phyloP scores from a whole-genome alignment of 2,113 vertebrate species.

The Mastomys natalensis region DNA sequence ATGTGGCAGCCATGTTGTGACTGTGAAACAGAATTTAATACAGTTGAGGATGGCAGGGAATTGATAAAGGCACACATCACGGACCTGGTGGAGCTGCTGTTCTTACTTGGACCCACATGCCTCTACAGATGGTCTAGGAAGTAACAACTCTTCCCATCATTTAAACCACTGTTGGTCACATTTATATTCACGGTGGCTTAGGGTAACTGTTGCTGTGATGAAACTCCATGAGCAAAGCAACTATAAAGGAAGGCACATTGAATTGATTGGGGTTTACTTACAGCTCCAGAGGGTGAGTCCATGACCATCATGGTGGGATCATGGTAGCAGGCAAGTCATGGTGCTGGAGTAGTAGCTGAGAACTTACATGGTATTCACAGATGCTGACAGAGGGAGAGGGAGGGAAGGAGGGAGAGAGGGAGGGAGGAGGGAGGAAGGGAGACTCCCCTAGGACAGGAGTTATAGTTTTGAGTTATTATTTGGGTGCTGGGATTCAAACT shows the following conservation, averaged over 20 bases:
- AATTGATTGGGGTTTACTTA: background rate
- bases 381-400: background rate
- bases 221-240: background rate
- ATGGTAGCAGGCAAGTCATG: background rate
- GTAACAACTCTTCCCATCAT: background rate
- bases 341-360: background rate
- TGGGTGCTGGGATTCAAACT: background rate
- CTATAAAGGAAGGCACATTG: background rate
- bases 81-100: background rate
- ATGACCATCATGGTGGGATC: no score
- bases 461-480: background rate
- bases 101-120: background rate
- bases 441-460: background rate
- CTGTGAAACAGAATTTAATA: background rate
- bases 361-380: background rate
- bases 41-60: slow-evolving; percentile 5
- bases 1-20: background rate
- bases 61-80: background rate
- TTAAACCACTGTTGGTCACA: background rate
- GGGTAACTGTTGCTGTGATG: background rate
- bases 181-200: background rate
- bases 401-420: background rate
- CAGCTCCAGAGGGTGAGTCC: background rate
- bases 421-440: background rate
- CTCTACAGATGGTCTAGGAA: background rate